phyloP scores from a whole-genome alignment of 2,888 invertebrate species.

The Leucoma salicis region DNA sequence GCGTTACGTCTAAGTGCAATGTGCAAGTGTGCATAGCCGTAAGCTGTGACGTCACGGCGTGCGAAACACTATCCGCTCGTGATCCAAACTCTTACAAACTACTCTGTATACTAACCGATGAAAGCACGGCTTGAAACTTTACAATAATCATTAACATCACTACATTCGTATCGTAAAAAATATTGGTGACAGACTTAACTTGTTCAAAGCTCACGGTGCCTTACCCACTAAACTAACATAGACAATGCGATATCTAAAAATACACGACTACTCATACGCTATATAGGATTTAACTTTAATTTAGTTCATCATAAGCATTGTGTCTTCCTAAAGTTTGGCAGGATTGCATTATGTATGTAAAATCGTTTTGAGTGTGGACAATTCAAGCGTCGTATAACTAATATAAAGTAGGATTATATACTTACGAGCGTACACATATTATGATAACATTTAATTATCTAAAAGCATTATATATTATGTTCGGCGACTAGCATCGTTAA shows the following conservation, averaged over 20 bases:
- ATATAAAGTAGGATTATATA: conserved; percentile 57
- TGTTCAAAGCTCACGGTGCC: conserved; percentile 77
- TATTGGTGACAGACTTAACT: conserved; percentile 70
- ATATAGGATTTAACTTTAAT: conserved; percentile 71
- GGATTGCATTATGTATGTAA: conserved; percentile 78
- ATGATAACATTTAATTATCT: conserved; percentile 71
- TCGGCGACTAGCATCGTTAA: conserved; percentile 76
- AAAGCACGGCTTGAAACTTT: conserved; percentile 61
- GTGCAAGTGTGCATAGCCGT: conserved; percentile 30
- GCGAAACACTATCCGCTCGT: conserved; percentile 16
- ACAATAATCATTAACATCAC: conserved; percentile 34
- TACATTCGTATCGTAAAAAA: conserved; percentile 67
- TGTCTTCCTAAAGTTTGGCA: conserved; percentile 73
- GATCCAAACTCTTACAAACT: conserved; percentile 47
- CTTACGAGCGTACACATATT: conserved; percentile 73
- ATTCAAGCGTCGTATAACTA: conserved; percentile 74
- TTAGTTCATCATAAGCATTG: conserved; percentile 80
- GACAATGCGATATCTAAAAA: conserved; percentile 81
- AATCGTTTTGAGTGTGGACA: conserved; percentile 79
- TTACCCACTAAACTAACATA: conserved; percentile 78
- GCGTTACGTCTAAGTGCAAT: conserved; percentile 27
- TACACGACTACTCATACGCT: conserved; percentile 76
- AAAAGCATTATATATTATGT: conserved; percentile 70
- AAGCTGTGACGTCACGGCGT: conserved; percentile 26
- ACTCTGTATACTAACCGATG: conserved; percentile 50